Evolutionary conservation across 1,140 invertebrate genomes (phyloP), one percentile per base, ranked within the genome.

Genomic region (Zaprionus capensis): DNA sequence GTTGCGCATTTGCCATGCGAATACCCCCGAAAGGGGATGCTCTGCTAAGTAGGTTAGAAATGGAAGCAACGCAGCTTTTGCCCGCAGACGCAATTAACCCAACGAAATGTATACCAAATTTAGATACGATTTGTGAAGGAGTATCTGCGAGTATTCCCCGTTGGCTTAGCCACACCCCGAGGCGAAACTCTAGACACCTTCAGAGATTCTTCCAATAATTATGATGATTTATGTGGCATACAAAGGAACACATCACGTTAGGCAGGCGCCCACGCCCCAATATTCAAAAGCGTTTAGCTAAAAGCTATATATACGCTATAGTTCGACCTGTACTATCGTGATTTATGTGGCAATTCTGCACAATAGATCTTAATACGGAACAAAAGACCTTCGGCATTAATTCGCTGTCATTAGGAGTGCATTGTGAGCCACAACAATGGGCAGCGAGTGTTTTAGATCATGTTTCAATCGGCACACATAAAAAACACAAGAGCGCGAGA

Each of bases 341-440:
- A 87, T 87, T 83, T 88, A 87, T 87, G 73, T 62, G 80, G 55
- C 74, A 69, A 73, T 73, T 83, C 73, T 78, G 84, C 69, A 83
- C 81, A 88, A 79, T 88, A 57, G 58, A 80, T 41, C 64, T 64
- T 41, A 26, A 68, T 34, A 69, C 44, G 63, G 56, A 65, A 79
- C 71, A 74, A 81, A 69, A 71, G 78, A 59, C 78, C 81, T 88
- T 90, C 78, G 59, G 71, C 81, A 88, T 88, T 81, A 84, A 86
- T 86, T 82, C 65, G 75, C 76, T 80, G 80, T 67, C 83, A 86
- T 86, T 86, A 86, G 67, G 75, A 73, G 58, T 77, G 67, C 74
- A 90, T 88, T 88, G 85, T 88, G 81, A 87, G 68, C 71, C 41
- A 15, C 28, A 34, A 73, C 80, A 80, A 70, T 49, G n/a, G 62